phyloP scores from a whole-genome alignment of 2,797 vertebrate genomes.

The Acipenser oxyrinchus region DNA sequence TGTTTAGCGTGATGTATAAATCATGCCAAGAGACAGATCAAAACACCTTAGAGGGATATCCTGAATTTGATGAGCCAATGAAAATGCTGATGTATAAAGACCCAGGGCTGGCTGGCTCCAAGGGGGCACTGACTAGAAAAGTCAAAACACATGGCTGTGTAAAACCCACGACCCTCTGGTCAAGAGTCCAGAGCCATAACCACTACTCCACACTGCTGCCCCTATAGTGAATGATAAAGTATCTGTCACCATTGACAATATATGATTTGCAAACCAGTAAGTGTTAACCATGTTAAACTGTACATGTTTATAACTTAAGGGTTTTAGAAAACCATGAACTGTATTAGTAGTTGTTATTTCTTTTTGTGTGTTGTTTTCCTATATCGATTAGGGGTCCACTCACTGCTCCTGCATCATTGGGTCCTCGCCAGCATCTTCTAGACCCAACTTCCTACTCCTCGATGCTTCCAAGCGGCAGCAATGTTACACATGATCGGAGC shows the following conservation, averaged over 20 bases:
- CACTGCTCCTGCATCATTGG: conserved; percentile 25
- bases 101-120: too few species aligned
- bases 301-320: too few species aligned
- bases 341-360: neutral
- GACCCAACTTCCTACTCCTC: conserved; percentile 20
- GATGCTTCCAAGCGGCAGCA: conserved; percentile 16
- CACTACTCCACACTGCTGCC: too few species aligned
- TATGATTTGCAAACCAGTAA: neutral
- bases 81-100: too few species aligned
- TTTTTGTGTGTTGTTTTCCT: conserved; percentile 10
- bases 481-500: conserved; percentile 10
- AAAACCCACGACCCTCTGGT: too few species aligned
- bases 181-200: too few species aligned
- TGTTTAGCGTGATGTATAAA: neutral
- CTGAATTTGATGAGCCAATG: too few species aligned
- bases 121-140: too few species aligned
- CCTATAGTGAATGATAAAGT: too few species aligned
- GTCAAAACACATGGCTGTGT: too few species aligned
- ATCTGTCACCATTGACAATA: neutral
- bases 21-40: neutral
- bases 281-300: neutral
- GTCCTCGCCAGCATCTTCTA: conserved; percentile 13
- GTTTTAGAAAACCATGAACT: neutral
- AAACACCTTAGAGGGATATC: neutral
- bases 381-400: conserved; percentile 44